Percentiles rank a stretch among this genome's conserved stretches.
Conservation (phyloP, 2,888 invertebrate species). For the Cyclophora albipunctata region DNA sequence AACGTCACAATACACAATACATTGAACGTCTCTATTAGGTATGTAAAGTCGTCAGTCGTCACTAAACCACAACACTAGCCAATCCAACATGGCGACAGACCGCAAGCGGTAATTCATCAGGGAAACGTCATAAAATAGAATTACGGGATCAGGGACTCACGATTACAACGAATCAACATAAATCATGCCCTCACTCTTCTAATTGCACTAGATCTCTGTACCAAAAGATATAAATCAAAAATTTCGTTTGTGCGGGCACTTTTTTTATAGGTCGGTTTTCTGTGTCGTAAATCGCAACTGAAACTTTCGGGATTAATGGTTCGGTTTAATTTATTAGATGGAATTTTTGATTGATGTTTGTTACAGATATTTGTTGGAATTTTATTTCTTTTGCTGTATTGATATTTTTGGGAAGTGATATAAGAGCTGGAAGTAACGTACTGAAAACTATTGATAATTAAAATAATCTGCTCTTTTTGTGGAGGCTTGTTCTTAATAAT, state of each 20-base stretch:
- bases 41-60: slow-evolving; percentile 21
- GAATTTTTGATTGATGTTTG: slow-evolving; percentile 20
- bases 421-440: too few relatives aligned
- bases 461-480: too few relatives aligned
- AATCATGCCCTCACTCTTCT: slow-evolving; percentile 67
- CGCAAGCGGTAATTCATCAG: slow-evolving; percentile 52
- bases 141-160: slow-evolving; percentile 58
- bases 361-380: slow-evolving; percentile 3
- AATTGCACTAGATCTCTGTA: slow-evolving; percentile 58
- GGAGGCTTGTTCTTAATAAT: too few relatives aligned
- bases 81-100: slow-evolving; percentile 46
- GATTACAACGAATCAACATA: slow-evolving; percentile 68
- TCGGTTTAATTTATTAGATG: slow-evolving; percentile 29
- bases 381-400: background rate
- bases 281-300: slow-evolving; percentile 46
- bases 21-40: slow-evolving; percentile 6
- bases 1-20: too few relatives aligned
- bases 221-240: slow-evolving; percentile 55
- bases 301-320: slow-evolving; percentile 44
- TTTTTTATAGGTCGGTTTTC: slow-evolving; percentile 44
- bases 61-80: slow-evolving; percentile 37
- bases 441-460: too few relatives aligned
- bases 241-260: slow-evolving; percentile 57
- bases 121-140: slow-evolving; percentile 58
- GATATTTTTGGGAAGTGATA: too few relatives aligned